phyloP scores from a whole-genome alignment of 2,888 invertebrate species.

The Philonicus albiceps region DNA sequence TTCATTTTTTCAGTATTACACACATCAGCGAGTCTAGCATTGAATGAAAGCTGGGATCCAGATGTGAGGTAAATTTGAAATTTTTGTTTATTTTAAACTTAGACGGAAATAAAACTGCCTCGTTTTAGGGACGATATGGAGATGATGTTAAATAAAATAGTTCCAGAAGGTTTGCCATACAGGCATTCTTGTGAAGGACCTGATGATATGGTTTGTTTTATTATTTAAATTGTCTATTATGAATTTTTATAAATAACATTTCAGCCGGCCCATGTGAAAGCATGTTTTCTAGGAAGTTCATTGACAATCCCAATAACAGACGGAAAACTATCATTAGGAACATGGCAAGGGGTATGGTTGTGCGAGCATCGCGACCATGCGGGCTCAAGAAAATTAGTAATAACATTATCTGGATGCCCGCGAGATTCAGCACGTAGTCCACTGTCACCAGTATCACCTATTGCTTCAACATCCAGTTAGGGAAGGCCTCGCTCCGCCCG shows the following conservation, averaged over 20 bases:
- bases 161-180: conserved; percentile 95
- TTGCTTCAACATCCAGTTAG: conserved; percentile 94
- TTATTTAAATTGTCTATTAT: neutral
- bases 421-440: conserved; percentile 87
- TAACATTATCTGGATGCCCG: conserved; percentile 90
- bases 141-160: conserved; percentile 99
- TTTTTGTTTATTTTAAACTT: conserved; percentile 27
- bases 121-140: conserved; percentile 90
- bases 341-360: conserved; percentile 98
- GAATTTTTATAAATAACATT: conserved; percentile 53
- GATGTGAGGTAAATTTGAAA: conserved; percentile 74
- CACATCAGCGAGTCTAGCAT: conserved; percentile 95
- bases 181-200: conserved; percentile 98
- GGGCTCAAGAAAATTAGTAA: conserved; percentile 87
- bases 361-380: conserved; percentile 98
- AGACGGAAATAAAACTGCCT: neutral
- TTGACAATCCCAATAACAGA: conserved; percentile 96
- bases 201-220: conserved; percentile 90
- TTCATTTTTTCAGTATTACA: conserved; percentile 87
- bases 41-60: conserved; percentile 99
- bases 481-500: conserved; percentile 71
- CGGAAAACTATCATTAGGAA: conserved; percentile 92
- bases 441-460: conserved; percentile 83
- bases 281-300: conserved; percentile 94
- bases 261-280: conserved; percentile 97